phyloP scores from a whole-genome alignment of 64 coral and sea anemone genomes.

The Platygyra sinensis region DNA sequence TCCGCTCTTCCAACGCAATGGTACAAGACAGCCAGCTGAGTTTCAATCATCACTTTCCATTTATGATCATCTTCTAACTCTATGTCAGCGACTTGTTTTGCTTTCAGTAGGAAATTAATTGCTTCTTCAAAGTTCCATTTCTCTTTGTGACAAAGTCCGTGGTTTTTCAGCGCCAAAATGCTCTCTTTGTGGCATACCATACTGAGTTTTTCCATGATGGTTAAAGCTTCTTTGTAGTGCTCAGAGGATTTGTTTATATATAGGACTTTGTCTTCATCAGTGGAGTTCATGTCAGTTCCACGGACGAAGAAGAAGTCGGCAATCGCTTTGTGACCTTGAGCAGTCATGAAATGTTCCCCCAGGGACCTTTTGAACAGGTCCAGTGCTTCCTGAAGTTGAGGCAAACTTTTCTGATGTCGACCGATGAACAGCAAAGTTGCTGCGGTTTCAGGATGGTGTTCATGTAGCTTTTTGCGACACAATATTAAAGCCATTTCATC shows the following conservation, averaged over 20 bases:
- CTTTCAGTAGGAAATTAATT: not conserved
- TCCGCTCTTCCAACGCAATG: not conserved
- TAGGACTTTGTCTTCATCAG: too few species aligned
- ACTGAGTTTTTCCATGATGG: not conserved
- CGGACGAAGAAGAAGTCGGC: conserved; percentile 16
- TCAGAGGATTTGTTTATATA: not conserved
- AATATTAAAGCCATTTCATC: not conserved
- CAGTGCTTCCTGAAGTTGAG: not conserved
- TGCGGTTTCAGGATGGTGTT: not conserved
- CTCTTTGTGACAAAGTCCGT: not conserved
- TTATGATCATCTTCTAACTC: conserved; percentile 10
- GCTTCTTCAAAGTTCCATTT: not conserved
- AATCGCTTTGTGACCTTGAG: not conserved
- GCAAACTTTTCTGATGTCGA: not conserved
- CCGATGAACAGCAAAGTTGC: not conserved
- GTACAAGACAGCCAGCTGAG: not conserved
- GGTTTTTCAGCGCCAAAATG: conserved; percentile 6
- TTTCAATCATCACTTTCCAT: conserved; percentile 25
- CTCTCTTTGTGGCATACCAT: not conserved
- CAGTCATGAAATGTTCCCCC: conserved; percentile 5
- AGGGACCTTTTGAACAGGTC: not conserved
- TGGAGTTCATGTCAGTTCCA: not conserved
- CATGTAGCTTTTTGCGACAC: not conserved
- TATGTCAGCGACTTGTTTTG: not conserved
- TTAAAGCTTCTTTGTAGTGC: not conserved